Evolutionary conservation across 1,140 invertebrate genomes (phyloP).

Genomic region (Arctopsyche grandis): DNA sequence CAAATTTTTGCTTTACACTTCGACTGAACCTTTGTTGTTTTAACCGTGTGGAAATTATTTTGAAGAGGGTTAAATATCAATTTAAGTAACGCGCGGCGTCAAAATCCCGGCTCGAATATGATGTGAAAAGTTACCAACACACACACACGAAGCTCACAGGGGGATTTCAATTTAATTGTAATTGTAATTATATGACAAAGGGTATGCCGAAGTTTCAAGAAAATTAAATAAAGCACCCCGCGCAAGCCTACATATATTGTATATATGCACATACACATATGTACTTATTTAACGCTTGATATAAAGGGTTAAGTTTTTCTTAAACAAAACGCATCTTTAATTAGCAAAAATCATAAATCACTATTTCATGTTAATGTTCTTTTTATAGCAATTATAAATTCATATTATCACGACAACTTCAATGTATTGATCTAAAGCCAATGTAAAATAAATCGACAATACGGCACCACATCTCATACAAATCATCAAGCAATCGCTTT

Average conservation of each 20-base stretch:
- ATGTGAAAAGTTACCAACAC: neutral
- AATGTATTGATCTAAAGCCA: no score
- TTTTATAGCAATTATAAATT: no score
- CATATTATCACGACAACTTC: no score
- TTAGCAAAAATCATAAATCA: no score
- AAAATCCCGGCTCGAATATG: neutral
- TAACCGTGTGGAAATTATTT: neutral
- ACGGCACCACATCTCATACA: no score
- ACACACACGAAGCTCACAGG: neutral
- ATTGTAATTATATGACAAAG: conserved; percentile 19
- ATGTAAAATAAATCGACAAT: no score
- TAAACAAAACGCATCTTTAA: no score
- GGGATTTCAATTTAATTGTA: conserved; percentile 10
- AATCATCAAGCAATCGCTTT: no score
- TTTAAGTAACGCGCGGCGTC: neutral
- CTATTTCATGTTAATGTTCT: no score
- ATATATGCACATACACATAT: no score
- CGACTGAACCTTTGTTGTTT: neutral
- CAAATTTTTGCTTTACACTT: neutral
- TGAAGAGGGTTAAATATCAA: conserved; percentile 22
- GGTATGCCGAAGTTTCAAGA: neutral
- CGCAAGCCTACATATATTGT: neutral
- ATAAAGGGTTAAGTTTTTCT: no score
- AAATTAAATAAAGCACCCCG: neutral
- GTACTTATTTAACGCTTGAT: no score